Percentiles rank a stretch among this genome's conserved stretches.
These are phyloP conservation scores for Cynopterus sphinx DNA, from an alignment of 2,797 vertebrate species.

Conservation along the genomic window DNA sequence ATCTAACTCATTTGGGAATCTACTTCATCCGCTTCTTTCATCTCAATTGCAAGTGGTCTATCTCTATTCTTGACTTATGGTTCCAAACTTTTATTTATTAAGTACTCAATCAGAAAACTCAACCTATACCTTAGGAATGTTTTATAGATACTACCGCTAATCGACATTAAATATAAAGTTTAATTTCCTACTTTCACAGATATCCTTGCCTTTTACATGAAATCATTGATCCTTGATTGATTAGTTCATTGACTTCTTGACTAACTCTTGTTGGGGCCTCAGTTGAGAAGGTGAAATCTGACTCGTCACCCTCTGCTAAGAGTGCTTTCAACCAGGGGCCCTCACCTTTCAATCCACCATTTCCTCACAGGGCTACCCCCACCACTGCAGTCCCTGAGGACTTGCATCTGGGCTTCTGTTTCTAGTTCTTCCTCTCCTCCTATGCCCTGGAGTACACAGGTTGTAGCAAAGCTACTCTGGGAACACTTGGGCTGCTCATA, in stretches of 20 bases:
- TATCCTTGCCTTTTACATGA: neutral
- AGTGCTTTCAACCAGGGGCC: neutral
- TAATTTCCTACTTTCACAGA: conserved; percentile 37
- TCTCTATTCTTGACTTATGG: neutral
- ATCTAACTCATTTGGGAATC: neutral
- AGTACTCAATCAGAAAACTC: neutral
- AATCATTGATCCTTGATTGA: conserved; percentile 54
- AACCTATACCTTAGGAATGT: neutral
- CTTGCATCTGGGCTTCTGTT: neutral
- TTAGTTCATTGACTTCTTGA: neutral
- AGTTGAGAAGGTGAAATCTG: neutral
- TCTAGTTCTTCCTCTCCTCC: neutral
- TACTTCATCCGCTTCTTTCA: neutral
- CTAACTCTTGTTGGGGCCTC: neutral
- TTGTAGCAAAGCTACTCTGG: neutral
- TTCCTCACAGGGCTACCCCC: neutral
- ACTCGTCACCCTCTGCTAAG: neutral
- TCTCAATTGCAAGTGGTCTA: neutral
- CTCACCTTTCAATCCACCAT: neutral
- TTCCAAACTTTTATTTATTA: neutral
- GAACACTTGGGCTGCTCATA: neutral
- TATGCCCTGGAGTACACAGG: neutral
- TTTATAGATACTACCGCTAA: neutral
- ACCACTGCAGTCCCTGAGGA: neutral
- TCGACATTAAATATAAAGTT: conserved; percentile 39